These are phyloP conservation scores for Daphoenositta chrysoptera DNA, from an alignment of 2,113 vertebrate species.

Conservation along the genomic window DNA sequence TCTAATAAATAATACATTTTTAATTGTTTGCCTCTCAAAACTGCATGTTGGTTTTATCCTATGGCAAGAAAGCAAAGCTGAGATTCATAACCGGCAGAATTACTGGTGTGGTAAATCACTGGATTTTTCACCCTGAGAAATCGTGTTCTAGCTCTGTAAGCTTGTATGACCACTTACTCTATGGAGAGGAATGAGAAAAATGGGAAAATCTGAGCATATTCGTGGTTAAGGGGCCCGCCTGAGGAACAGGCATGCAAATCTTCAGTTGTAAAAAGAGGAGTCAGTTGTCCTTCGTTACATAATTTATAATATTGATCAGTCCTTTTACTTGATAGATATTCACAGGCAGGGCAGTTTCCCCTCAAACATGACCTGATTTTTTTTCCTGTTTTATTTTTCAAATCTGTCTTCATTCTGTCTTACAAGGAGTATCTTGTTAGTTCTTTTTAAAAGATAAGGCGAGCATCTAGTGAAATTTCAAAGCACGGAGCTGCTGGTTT, in stretches of 20 bases:
- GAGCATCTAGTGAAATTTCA: not conserved
- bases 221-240: not conserved
- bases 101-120: not conserved
- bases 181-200: not conserved
- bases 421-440: not conserved
- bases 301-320: not conserved
- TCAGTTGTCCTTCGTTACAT: not conserved
- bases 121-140: not conserved
- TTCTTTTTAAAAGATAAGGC: not conserved
- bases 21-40: not conserved
- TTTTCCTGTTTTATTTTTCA: not conserved
- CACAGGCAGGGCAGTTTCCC: not conserved
- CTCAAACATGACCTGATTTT: not conserved
- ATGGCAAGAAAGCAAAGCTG: not conserved
- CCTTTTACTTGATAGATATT: not conserved
- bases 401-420: not conserved
- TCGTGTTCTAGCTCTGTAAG: not conserved
- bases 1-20: not conserved
- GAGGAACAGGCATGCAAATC: not conserved
- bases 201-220: not conserved
- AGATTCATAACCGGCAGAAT: not conserved
- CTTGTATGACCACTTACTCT: not conserved
- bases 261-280: not conserved
- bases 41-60: not conserved
- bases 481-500: not conserved